Evolutionary conservation across 1,140 invertebrate species (phyloP).

Genomic region (Drosophila asahinai): DNA sequence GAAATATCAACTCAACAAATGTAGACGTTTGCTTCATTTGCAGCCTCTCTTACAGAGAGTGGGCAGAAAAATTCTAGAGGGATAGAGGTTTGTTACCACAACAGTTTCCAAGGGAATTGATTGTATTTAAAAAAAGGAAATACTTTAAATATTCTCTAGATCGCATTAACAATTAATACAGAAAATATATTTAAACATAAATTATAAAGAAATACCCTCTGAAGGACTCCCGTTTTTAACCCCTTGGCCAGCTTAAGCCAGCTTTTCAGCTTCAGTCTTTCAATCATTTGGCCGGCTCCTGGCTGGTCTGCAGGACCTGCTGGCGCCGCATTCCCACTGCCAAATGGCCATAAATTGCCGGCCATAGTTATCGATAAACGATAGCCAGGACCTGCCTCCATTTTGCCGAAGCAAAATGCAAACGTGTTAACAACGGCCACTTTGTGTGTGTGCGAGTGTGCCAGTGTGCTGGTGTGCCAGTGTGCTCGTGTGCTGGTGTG

Average conservation of each 20-base stretch:
- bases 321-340: slow-evolving; percentile 60
- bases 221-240: slow-evolving; percentile 6
- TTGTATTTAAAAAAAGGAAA: too few relatives aligned
- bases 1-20: too few relatives aligned
- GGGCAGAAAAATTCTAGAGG: too few relatives aligned
- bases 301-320: slow-evolving; percentile 27
- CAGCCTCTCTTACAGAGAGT: too few relatives aligned
- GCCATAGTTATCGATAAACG: slow-evolving; percentile 76
- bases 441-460: slow-evolving; percentile 43
- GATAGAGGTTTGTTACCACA: not conserved
- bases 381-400: slow-evolving; percentile 48
- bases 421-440: slow-evolving; percentile 80
- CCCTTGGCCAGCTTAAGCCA: not conserved
- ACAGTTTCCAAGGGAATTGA: not conserved
- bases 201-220: not conserved
- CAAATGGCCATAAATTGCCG: slow-evolving; percentile 47
- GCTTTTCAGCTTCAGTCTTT: slow-evolving; percentile 16
- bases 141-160: too few relatives aligned
- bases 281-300: slow-evolving; percentile 25
- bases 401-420: slow-evolving; percentile 66
- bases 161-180: too few relatives aligned
- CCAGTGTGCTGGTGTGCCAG: slow-evolving; percentile 5
- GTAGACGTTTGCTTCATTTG: too few relatives aligned
- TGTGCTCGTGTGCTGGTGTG: slow-evolving; percentile 10
- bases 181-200: not conserved